Base-by-base conservation (phyloP, 1,140 invertebrate genomes). In the Pachypsylla venusta region DNA sequence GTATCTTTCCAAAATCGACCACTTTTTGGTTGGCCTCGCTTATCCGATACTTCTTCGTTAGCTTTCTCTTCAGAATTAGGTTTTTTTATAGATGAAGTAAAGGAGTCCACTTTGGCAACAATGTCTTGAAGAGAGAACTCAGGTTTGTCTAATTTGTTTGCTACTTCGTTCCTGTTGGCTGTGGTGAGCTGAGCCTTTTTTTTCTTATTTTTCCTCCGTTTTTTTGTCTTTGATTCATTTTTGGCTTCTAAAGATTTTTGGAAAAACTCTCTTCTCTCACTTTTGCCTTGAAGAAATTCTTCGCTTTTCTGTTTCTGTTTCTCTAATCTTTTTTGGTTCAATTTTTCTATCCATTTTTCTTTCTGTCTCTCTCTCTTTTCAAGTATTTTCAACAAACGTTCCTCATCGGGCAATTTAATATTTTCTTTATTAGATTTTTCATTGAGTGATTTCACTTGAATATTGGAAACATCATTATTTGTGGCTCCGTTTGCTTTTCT, bases 1-100 rank as follows among this genome's bases (percentile, higher is more conserved):
- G 42, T 48, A 3, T 48, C 42, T 48, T 48, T 48, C 42, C 42
- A 48, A 5, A 5, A 48, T n/a, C 42, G 42, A 5, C 42, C 42
- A 48, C 42, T 48, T 48, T 48, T 48, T 19, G 42, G n/a, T 48
- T 48, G 42, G 42, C 42, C 42, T 48, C 42, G 42, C 7, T n/a
- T 35, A 16, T 35, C 30, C 16, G 10, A 10, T 35, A 35, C 16
- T 5, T n/a, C 42, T 19, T 48, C 22, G n/a, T 5, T 4, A 10
- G 22, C 16, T 48, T 48, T 48, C 4, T n/a, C 22, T 5, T n/a
- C 42, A 19, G 5, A 4, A 35, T 35, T 16, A 35, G 30, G 16
- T 35, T 35, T 35, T 35, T 35, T 35, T 22, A 19, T 4, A 10
- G 42, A 4, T 48, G 16, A 22, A n/a, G 42, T 48, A n/a, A 48